phyloP scores from a whole-genome alignment of 2,888 invertebrate species.

The Aphidoletes aphidimyza region DNA sequence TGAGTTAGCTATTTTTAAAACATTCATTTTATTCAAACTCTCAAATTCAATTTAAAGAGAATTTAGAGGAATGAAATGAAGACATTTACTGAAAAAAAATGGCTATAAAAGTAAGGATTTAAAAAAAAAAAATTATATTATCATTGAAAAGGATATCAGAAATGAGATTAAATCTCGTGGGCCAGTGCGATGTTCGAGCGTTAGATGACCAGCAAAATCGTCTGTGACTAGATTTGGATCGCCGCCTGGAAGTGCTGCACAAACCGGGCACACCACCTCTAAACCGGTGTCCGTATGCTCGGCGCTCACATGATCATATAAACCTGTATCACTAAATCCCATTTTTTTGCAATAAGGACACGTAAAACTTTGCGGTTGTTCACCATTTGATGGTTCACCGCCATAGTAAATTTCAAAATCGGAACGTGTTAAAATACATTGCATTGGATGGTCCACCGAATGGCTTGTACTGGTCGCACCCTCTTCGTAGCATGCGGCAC shows the following conservation, averaged over 20 bases:
- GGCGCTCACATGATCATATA: conserved; percentile 90
- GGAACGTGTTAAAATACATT: conserved; percentile 95
- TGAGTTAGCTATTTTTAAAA: background rate
- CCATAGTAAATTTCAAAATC: conserved; percentile 98
- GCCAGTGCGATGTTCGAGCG: conserved; percentile 90
- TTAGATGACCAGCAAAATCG: conserved; percentile 96
- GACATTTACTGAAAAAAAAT: no score
- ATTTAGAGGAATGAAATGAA: background rate
- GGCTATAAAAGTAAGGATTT: no score
- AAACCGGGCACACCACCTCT: conserved; percentile 98
- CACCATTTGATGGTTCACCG: conserved; percentile 89
- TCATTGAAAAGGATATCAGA: conserved; percentile 83
- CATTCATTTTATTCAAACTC: background rate
- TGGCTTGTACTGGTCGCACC: conserved; percentile 92
- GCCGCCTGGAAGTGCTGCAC: conserved; percentile 95
- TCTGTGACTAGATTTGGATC: conserved; percentile 98
- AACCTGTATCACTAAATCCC: conserved; percentile 92
- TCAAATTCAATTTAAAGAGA: background rate
- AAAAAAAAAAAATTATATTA: no score
- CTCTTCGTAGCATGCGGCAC: conserved; percentile 94
- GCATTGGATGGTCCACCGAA: conserved; percentile 97
- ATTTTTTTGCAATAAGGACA: conserved; percentile 97
- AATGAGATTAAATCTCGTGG: conserved; percentile 92
- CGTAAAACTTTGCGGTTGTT: conserved; percentile 95
- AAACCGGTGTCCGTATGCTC: conserved; percentile 92